Evolutionary conservation across 2,113 vertebrate genomes (phyloP), one percentile per base, ranked within the genome.

Genomic region (Benitochromis conjunctus): DNA sequence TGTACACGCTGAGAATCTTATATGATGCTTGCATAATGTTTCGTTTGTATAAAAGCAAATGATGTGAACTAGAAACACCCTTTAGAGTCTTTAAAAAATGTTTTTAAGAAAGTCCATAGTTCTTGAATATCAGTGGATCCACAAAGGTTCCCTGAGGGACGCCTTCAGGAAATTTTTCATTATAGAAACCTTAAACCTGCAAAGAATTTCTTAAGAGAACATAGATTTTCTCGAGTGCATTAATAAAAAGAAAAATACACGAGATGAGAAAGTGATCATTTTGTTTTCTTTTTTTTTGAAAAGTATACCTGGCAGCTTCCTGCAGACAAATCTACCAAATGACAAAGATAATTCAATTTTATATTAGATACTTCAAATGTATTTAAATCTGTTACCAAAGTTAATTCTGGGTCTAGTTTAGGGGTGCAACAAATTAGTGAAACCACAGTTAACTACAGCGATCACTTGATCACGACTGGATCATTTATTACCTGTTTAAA

Each of bases 131-230:
- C 60, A 80, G 79, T 10, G 71, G 87, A 86, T 82, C 87, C 16
- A 12, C 7, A 34, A 82, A 14, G 62, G 12, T 60, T 80, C 76
- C 85, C 74, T 82, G 81, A 80, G 87, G 90, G 79, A 91, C 48
- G 21, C 89, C 86, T 8, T 66, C 24, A 12, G 3, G 51, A 54
- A 31, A 18, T n/a, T 8, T 51, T 48, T 74, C 14, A 48, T 48
- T 11, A 29, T 29, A 48, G 66, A 24, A 48, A 48, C 41, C 13
- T 74, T 74, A 74, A 48, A 74, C 41, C 41, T 48, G 41, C 41
- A 74, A 74, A 74, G 21, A 46, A 46, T 71, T 48, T 48, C 41
- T 74, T 48, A 48, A 74, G 43, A 29, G 8, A 46, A 46, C 26
- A 71, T 7, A 74, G 13, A 26, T 46, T 71, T 74, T 29, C 18